Base-by-base conservation (phyloP, 2,888 invertebrate genomes). In the Tipula unca region DNA sequence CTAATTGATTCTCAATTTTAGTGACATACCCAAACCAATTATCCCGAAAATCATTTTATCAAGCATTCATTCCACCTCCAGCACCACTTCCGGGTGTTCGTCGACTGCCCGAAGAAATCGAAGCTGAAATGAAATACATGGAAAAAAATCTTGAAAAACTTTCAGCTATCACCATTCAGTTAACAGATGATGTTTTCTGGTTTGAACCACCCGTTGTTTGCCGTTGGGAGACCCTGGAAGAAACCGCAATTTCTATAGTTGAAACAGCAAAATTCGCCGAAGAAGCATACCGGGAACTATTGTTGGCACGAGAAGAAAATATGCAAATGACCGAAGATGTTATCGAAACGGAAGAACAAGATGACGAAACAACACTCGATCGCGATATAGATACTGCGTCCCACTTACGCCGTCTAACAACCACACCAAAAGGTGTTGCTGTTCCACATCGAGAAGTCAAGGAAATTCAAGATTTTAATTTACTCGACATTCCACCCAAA, bases 51-150 rank as follows among this genome's bases (percentile, higher is more conserved):
- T 91, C 91, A 0, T 96, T 95, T 88, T 93, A 93, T 86, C 93
- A 94, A 17, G 92, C 93, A 25, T 96, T 95, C 89, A 92, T 92
- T 1, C 94, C 95, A 0, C 95, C 95, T 0, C 92, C 93, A 0
- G 93, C 94, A 0, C 92, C 93, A 0, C 92, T 94, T 1, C 92
- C 94, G 0, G 94, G 94, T 0, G 93, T 94, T 3, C 93, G 94
- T 4, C 92, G 95, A 84, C 92, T 94, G 29, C 96, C 96, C 0
- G 96, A 96, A 90, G 95, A 96, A 88, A 94, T 96, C 29, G 96
- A 96, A 88, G 94, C 94, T 0, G 96, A 96, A 89, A 93, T 95
- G 89, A 95, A 94, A 88, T 93, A 92, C 87, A 92, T 94, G 29
- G 96, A 96, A 88, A 92, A 93, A 1, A 95, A 95, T 85, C 93